Base-by-base conservation (phyloP, 2,888 invertebrate genomes). In the Pyrrhosoma nymphula region DNA sequence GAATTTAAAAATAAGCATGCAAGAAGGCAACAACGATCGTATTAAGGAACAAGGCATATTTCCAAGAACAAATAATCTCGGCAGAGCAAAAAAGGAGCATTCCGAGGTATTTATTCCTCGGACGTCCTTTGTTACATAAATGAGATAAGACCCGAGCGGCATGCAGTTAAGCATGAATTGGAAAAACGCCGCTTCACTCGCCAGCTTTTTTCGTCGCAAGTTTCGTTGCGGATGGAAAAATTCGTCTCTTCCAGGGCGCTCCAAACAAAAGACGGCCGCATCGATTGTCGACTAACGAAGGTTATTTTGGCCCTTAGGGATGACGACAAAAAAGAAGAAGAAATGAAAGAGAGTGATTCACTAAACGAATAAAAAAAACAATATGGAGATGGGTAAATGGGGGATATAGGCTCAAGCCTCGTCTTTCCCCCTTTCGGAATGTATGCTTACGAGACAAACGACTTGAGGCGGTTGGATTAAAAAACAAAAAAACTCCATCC, bases 261-360 rank as follows among this genome's bases (percentile, higher is more conserved):
- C 26, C 69, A 69, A 69, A 69, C 69, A 69, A 69, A 69, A 69
- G 69, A 26, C 69, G n/a, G 69, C 69, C 10, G n/a, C 69, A 69
- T 69, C n/a, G 69, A 69, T 69, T 69, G 26, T 26, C 69, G n/a
- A 23, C 69, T 69, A 69, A 69, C 69, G 69, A 69, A 69, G 69
- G 69, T 69, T 69, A 69, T 69, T 69, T 69, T 69, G 26, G 26
- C 69, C 69, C 69, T 69, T 69, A 69, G 69, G 69, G n/a, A n/a
- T 69, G n/a, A 69, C 8, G 26, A 4, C 26, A 26, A n/a, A 69
- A 10, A 23, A 0, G 6, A 26, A 26, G 10, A 26, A 69, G 69
- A 12, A n/a, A 69, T 10, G 69, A 26, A 69, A 26, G 26, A 26
- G 12, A 0, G 0, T 0, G 69, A 69, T 69, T 69, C 69, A 69